Evolutionary conservation across 2,113 vertebrate genomes (phyloP), one percentile per base, ranked within the genome.

Genomic region (Ascaphus truei): DNA sequence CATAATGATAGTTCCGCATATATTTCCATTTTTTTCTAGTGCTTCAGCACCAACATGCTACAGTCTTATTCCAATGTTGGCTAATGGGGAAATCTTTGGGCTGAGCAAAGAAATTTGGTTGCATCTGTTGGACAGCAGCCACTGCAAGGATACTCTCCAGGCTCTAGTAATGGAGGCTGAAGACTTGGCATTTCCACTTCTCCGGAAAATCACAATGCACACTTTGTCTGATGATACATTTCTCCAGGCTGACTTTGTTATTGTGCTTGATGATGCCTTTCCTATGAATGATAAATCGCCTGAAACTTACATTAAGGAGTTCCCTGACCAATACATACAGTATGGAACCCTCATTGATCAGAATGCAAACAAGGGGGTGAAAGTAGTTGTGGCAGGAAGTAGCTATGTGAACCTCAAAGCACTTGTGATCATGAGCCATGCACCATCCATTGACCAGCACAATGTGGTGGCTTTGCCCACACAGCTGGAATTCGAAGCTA

Each of bases 321-420:
- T 84, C 15, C 73, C 77, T 3, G 76, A 85, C 0, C 76, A 84
- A 7, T 97, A 90, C 73, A 50, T 52, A 36, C 68, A 75, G 6
- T 95, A 93, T 0, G 94, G 91, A 11, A 71, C 34, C n/a, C 80
- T 88, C 62, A 90, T 98, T 3, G 85, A 96, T 72, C 80, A 78
- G 2, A 88, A 89, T 20, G 90, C 94, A 3, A 76, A 75, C 1
- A 78, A 71, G 4, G 80, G 76, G 0, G 94, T 93, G 62, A 88
- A 76, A 75, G 88, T 96, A 27, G 65, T 99, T 1, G 92, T 98
- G 63, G 89, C 85, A 2, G 93, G 92, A 4, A 89, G 87, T 73
- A 79, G 72, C 5, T 92, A 89, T 10, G 69, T 86, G 74, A 98
- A 96, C 73, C 83, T 95, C 12, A 94, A 92, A 56, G 83, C 93